Base-by-base conservation (phyloP, 1,140 invertebrate genomes). In the Metopolophium dirhodum region DNA sequence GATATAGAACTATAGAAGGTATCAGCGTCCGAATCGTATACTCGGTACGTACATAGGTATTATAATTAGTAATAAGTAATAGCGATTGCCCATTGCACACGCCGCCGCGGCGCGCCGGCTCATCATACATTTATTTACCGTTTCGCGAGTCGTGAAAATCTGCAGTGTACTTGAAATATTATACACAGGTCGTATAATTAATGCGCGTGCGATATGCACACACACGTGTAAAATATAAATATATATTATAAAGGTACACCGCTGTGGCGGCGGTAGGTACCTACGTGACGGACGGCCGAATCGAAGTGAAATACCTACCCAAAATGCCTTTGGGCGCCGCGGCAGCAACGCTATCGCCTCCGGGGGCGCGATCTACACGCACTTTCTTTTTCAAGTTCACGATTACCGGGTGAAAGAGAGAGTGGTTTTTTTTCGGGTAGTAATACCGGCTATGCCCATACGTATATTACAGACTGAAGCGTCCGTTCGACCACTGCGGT, bases 361-460 rank as follows among this genome's bases (percentile, higher is more conserved):
- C 82, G 91, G 51, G n/a, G 91, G 77, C 26, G 18, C n/a, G 68
- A 49, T 49, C 7, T 49, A 82, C 51, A 93, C 82, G 91, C 91
- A 93, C 91, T 93, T 93, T 93, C 91, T 93, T 93, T 93, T 93
- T 93, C 91, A 93, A 93, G 91, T 93, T 93, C 91, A 93, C 82
- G 82, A 93, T 83, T 92, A 57, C 45, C 61, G 30, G 45, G 90
- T 57, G 91, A 93, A 93, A 86, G 91, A 93, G 91, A 93, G 91
- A 93, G 91, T 93, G 91, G 91, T 86, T 85, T 83, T 91, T 91
- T 85, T 51, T 51, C 37, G 68, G 91, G 77, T 93, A 93, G 77
- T 93, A 22, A 51, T 47, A 30, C 41, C 47, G 45, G 68, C 41
- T 2, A 9, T n/a, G 22, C 7, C 51, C 7, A 54, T 54, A 23